Base-by-base conservation (phyloP, 2,888 invertebrate genomes). In the Caprella mutica region DNA sequence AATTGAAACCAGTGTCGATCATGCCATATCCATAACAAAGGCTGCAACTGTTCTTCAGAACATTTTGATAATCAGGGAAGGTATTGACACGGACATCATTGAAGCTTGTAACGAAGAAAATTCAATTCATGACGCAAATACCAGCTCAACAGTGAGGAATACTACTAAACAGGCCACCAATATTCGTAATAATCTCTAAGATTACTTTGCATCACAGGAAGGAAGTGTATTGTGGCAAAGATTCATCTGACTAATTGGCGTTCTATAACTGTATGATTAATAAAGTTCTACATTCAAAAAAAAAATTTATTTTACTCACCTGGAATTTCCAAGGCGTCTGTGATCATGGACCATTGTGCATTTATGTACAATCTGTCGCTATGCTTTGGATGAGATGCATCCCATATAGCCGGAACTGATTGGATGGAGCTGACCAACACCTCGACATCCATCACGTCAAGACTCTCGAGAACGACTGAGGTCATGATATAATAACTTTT, bases 341-440 rank as follows among this genome's bases (percentile, higher is more conserved):
- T 33, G 21, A 50, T 50, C 50, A 27, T n/a, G 23, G 17, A 30
- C 50, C 50, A 50, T 30, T 50, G 50, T 3, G n/a, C 8, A 21
- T 23, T 19, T 12, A 50, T 50, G 21, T 19, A 33, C 21, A 21
- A 5, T 21, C 50, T 50, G 50, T 50, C 50, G 17, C 21, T 30
- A 30, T 50, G 33, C 21, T 50, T 50, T n/a, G 33, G 27, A 21
- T 50, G 26, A 2, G 44, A 44, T 8, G 44, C 17, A 29, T 44
- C 26, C 44, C 44, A 44, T n/a, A 44, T 44, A 4, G 50, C 50
- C 6, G 30, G 50, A 9, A 30, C 30, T 29, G 8, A 9, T 8
- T n/a, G 30, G 5, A 50, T 33, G 9, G 27, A 27, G 6, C 5
- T 19, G 19, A 50, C 33, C 2, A 50, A 33, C 50, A 29, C 29